Evolutionary conservation across 64 coral and sea anemone species (phyloP), one percentile per base, ranked within the genome.

Genomic region (Stylophora pistillata): DNA sequence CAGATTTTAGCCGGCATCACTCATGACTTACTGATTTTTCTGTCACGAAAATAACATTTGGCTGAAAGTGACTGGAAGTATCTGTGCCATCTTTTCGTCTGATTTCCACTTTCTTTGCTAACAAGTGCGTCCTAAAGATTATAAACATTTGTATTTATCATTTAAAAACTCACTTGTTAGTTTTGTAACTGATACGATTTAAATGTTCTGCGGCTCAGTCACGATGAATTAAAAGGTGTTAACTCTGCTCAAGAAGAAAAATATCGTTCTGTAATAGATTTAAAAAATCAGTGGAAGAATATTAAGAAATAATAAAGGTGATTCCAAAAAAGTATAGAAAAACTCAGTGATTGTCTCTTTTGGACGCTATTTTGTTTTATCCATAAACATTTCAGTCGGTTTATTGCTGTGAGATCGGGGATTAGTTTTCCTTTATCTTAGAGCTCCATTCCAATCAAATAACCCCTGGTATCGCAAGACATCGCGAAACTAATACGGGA

Each of bases 341-440:
- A 64, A 64, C 41, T 2, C 58, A 59, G 63, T 63, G 28, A 12
- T 34, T 64, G 59, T 33, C 12, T 30, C 33, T 59, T 81, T 68
- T 21, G 20, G 9, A 1, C 26, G 26, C 13, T 23, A 20, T 11
- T 62, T 64, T 20, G 41, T 34, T 75, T 75, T 52, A 52, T 81
- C 15, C 2, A 18, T 58, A 60, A 61, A 79, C 54, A 78, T 25
- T n/a, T 68, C 64, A 16, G n/a, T 15, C 30, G 57, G 56, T 60
- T 65, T 65, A 64, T 65, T 16, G 30, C 54, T 81, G 78, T 60
- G 15, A 62, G 30, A 30, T 63, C 56, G 57, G 30, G 3, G 78
- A 81, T 81, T 64, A 81, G 78, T 81, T 4, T 55, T 28, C 10
- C 25, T 78, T 79, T 79, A 81, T 81, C 78, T 81, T 10, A 21